These are phyloP conservation scores for Parasteatoda lunata DNA, from an alignment of 2,888 invertebrate species.

Conservation along the genomic window DNA sequence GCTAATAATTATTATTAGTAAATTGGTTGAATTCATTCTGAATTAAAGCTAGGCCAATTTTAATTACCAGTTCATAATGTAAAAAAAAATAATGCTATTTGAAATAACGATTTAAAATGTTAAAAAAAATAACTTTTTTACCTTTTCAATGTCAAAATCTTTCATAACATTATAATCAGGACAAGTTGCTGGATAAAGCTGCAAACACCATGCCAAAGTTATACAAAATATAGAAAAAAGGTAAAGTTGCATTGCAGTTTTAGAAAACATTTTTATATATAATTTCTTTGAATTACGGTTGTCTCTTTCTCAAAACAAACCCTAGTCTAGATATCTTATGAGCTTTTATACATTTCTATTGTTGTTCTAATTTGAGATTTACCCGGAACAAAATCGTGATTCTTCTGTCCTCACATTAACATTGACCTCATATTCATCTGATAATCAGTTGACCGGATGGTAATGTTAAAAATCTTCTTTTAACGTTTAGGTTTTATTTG, in stretches of 20 bases:
- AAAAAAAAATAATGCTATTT: neutral
- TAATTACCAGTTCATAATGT: neutral
- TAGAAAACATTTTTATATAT: too few relatives aligned
- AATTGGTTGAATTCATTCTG: too few relatives aligned
- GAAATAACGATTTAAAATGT: neutral
- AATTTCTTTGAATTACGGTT: neutral
- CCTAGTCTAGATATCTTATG: slow-evolving; percentile 15
- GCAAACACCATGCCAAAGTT: slow-evolving; percentile 35
- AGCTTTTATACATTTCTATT: slow-evolving; percentile 28
- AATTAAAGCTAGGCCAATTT: too few relatives aligned
- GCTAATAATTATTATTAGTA: too few relatives aligned
- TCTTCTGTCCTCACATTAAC: slow-evolving; percentile 35
- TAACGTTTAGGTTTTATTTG: too few relatives aligned
- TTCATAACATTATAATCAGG: slow-evolving; percentile 51
- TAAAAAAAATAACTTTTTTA: slow-evolving; percentile 8
- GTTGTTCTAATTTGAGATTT: slow-evolving; percentile 44
- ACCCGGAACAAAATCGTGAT: slow-evolving; percentile 39
- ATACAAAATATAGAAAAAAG: slow-evolving; percentile 13
- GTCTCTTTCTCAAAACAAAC: slow-evolving; percentile 23
- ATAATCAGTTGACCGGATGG: too few relatives aligned
- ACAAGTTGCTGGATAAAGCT: slow-evolving; percentile 43
- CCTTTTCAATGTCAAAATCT: slow-evolving; percentile 55
- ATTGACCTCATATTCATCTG: slow-evolving; percentile 36
- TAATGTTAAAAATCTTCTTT: too few relatives aligned
- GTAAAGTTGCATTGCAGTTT: neutral